phyloP scores from a whole-genome alignment of 2,113 vertebrate species.

The Turdus rufiventris region DNA sequence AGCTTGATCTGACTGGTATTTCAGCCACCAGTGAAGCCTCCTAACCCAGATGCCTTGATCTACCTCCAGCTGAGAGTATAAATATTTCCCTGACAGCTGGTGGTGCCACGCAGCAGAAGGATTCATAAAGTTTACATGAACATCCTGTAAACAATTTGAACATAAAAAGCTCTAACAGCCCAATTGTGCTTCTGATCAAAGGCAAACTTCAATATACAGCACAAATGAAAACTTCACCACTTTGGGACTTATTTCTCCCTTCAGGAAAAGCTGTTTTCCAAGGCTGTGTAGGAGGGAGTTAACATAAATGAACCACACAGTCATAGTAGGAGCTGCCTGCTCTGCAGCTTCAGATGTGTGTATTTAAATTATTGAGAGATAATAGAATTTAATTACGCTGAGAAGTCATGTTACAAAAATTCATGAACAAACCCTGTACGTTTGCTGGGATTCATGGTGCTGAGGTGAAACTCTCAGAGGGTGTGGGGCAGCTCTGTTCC shows the following conservation, averaged over 20 bases:
- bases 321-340: constrained; percentile 18
- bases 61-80: constrained; percentile 56
- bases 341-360: constrained; percentile 17
- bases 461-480: not conserved
- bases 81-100: constrained; percentile 74
- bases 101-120: constrained; percentile 70
- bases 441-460: not conserved
- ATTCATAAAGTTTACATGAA: constrained; percentile 77
- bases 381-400: constrained; percentile 31
- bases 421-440: not conserved
- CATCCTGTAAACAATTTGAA: constrained; percentile 75
- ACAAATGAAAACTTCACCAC: constrained; percentile 54
- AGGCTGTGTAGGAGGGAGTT: constrained; percentile 40
- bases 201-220: constrained; percentile 45
- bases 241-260: constrained; percentile 46
- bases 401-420: not conserved
- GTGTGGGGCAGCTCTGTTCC: not conserved
- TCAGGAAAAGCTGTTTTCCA: constrained; percentile 52
- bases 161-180: constrained; percentile 65
- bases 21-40: not conserved
- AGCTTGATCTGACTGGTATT: constrained; percentile 1
- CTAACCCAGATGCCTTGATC: constrained; percentile 49
- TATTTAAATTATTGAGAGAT: constrained; percentile 51
- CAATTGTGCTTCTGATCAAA: constrained; percentile 71
- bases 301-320: constrained; percentile 34